These are phyloP conservation scores for Idaea aversata DNA, from an alignment of 2,888 invertebrate species.

Conservation along the genomic window DNA sequence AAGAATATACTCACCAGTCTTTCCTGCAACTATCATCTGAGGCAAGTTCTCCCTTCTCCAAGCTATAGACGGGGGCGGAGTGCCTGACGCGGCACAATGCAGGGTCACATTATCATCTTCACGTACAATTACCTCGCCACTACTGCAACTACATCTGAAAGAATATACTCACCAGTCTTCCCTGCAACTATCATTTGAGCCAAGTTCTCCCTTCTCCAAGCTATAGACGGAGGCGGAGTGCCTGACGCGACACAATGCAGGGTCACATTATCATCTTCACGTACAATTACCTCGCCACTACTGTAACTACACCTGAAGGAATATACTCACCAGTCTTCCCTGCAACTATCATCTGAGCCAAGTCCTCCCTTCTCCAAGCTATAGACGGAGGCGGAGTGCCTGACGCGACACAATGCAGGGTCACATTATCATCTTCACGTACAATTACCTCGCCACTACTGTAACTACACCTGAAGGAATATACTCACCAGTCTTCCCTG, in stretches of 20 bases:
- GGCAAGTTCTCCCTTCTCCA: constrained; percentile 88
- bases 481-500: constrained; percentile 42
- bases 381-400: constrained; percentile 89
- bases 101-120: constrained; percentile 90
- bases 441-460: not conserved
- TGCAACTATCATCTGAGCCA: constrained; percentile 70
- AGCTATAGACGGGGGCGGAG: constrained; percentile 86
- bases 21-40: constrained; percentile 60
- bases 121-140: constrained; percentile 38
- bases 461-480: not conserved
- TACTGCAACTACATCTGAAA: not conserved
- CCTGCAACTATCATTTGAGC: constrained; percentile 65
- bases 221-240: constrained; percentile 87
- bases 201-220: constrained; percentile 88
- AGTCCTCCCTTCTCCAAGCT: constrained; percentile 89
- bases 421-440: constrained; percentile 88
- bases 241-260: constrained; percentile 90
- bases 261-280: constrained; percentile 88
- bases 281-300: constrained; percentile 86
- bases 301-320: constrained; percentile 54
- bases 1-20: constrained; percentile 37
- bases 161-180: constrained; percentile 38
- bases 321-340: constrained; percentile 39
- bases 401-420: constrained; percentile 87
- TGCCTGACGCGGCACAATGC: constrained; percentile 88